These are phyloP conservation scores for Yponomeuta plumbellus DNA, from an alignment of 2,888 invertebrate genomes.

Conservation along the genomic window DNA sequence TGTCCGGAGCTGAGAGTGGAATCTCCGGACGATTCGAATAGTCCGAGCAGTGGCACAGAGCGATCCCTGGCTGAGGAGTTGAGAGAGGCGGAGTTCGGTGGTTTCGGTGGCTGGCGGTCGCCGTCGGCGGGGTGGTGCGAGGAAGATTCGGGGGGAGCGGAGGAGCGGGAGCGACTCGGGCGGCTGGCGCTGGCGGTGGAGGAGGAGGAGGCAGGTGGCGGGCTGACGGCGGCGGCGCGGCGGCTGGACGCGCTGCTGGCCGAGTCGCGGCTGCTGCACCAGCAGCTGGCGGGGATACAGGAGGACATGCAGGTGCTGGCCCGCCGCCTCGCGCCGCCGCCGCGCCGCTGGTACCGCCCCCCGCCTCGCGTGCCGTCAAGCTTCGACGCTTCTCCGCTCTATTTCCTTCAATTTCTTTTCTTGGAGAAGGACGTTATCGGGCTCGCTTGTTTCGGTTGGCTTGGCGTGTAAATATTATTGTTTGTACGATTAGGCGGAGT, in stretches of 20 bases:
- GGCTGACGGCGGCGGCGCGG: conserved; percentile 55
- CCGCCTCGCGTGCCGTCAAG: background rate
- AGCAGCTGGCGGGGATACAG: conserved; percentile 66
- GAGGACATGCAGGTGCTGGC: conserved; percentile 74
- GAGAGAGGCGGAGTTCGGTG: conserved; percentile 57
- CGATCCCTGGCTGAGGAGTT: conserved; percentile 62
- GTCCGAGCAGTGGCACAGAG: conserved; percentile 24
- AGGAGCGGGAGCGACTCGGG: conserved; percentile 60
- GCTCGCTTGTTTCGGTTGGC: background rate
- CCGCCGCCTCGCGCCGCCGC: conserved; percentile 55
- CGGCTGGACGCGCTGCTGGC: conserved; percentile 61
- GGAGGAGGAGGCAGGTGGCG: conserved; percentile 49
- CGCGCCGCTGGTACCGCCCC: conserved; percentile 4
- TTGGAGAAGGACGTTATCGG: background rate
- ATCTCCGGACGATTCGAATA: background rate
- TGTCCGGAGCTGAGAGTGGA: conserved; percentile 4
- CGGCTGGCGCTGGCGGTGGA: conserved; percentile 64
- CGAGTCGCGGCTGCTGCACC: conserved; percentile 63
- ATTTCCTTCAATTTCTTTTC: conserved; percentile 16
- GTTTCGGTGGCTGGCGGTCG: conserved; percentile 41
- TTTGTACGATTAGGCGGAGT: background rate
- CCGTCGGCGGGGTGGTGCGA: conserved; percentile 62
- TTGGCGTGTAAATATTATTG: background rate
- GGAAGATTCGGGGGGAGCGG: conserved; percentile 43
- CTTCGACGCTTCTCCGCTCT: conserved; percentile 13